Base-by-base conservation (phyloP, 1,140 invertebrate species). In the Cydia pomonella region DNA sequence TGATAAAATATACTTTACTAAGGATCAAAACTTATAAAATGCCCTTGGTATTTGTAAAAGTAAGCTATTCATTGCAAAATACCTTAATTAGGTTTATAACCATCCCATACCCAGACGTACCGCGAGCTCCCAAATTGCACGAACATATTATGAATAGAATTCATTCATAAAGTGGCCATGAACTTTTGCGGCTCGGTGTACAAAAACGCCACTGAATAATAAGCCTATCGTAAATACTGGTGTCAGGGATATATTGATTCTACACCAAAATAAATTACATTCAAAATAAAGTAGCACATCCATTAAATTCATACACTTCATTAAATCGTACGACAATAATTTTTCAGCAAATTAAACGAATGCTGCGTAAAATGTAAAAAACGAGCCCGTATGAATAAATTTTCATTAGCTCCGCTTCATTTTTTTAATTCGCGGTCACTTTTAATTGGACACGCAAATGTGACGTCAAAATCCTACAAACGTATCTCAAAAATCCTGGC, bases 401-500 rank as follows among this genome's bases (percentile, higher is more conserved):
- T 29, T 59, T n/a, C 64, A 33, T 69, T 18, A 59, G 16, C 29
- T 33, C 29, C 29, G 64, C 18, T 69, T 50, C 47, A 50, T 50
- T 50, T 69, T 69, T 69, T 69, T 9, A 38, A 69, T 69, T 69
- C 27, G 27, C 64, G 64, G 29, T 21, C 29, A 4, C 27, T 18
- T 27, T 66, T 66, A 66, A 66, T 66, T 38, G 64, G 64, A 69
- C 64, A 69, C 29, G 64, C 64, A 12, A 69, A 41, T 69, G 64
- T 69, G 33, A 69, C 64, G 29, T 23, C 53, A 59, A 10, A 59
- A 23, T 53, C 53, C 53, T 12, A 2, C n/a, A 59, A 23, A 21
- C 6, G 21, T 59, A 59, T 59, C 53, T 50, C 2, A 7, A 23
- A 21, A 59, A 59, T 59, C 18, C 53, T 3, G 23, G 7, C 18